Base-by-base conservation (phyloP, 1,140 invertebrate species). In the Drosophila fuyamai region DNA sequence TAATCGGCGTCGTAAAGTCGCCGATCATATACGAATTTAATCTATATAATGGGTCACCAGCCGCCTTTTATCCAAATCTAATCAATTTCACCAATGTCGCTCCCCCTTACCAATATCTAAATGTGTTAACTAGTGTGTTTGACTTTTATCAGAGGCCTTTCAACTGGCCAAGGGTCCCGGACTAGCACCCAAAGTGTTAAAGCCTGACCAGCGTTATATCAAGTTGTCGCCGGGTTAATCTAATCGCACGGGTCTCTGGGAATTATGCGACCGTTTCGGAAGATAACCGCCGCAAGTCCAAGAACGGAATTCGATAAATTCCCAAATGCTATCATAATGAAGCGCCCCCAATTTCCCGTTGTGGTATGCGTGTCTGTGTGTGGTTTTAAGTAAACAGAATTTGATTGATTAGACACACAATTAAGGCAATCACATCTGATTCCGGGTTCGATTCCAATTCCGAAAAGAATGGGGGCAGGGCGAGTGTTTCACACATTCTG, bases 31-130 rank as follows among this genome's bases (percentile, higher is more conserved):
- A 50, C 56, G 74, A 56, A 55, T 46, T 68, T 89, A 88, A 88
- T 89, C 84, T 89, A 89, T 89, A 84, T 78, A 82, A 79, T 63
- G 70, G 61, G 57, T 63, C 59, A 51, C 66, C 65, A 62, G 73
- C 84, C 84, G 84, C 81, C 84, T 89, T 88, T 89, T 88, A 88
- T 88, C 84, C 84, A 88, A 89, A 88, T 88, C 84, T 88, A 89
- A 88, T 88, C 84, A 84, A 81, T 81, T 63, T 18, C 51, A 41
- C 16, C 35, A 68, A 40, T 14, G 2, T 4, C 10, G 5, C 8
- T 35, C 5, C 29, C 38, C n/a, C 35, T 0, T 18, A 32, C 66
- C 14, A 35, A 48, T 54, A 66, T 54, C 48, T 51, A 46, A 35
- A 18, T 47, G 12, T 23, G 9, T 47, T 13, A 71, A 70, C 70